These are phyloP conservation scores for Muscidifurax raptorellus DNA, from an alignment of 1,140 invertebrate species.

Conservation along the genomic window DNA sequence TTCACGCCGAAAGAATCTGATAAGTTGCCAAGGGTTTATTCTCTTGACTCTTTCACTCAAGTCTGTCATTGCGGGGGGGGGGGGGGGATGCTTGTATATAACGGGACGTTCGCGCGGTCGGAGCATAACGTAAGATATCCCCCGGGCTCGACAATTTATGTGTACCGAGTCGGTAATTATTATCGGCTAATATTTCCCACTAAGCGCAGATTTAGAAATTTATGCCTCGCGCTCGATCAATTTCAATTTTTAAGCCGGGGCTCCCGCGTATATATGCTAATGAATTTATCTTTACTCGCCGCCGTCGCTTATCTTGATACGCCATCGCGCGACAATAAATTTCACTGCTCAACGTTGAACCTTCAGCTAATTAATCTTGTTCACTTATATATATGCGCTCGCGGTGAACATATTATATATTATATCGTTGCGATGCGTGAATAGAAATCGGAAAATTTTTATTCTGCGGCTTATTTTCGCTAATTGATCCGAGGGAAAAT, in stretches of 20 bases:
- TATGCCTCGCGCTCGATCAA: conserved; percentile 16
- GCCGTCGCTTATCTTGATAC: conserved; percentile 25
- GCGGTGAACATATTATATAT: not conserved
- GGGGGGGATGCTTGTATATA: not conserved
- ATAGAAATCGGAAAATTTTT: not conserved
- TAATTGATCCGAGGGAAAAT: not conserved
- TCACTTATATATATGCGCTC: not conserved
- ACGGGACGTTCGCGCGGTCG: not conserved
- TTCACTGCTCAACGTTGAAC: conserved; percentile 2
- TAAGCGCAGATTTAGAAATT: not conserved
- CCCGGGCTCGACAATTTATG: not conserved
- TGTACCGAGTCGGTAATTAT: conserved; percentile 14
- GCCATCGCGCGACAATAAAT: conserved; percentile 43
- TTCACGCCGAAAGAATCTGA: not conserved
- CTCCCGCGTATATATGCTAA: conserved; percentile 30
- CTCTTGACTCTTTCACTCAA: not conserved
- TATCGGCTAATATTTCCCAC: not conserved
- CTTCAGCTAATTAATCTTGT: conserved; percentile 41
- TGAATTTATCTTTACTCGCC: conserved; percentile 42
- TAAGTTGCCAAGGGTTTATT: not conserved
- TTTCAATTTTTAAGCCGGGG: conserved; percentile 23
- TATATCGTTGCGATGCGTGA: too few relatives aligned
- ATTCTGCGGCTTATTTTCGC: not conserved
- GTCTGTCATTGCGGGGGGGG: not conserved
- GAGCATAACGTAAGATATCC: not conserved